phyloP scores from a whole-genome alignment of 92 coral and sea anemone genomes.

The Isaurus tuberculatus region DNA sequence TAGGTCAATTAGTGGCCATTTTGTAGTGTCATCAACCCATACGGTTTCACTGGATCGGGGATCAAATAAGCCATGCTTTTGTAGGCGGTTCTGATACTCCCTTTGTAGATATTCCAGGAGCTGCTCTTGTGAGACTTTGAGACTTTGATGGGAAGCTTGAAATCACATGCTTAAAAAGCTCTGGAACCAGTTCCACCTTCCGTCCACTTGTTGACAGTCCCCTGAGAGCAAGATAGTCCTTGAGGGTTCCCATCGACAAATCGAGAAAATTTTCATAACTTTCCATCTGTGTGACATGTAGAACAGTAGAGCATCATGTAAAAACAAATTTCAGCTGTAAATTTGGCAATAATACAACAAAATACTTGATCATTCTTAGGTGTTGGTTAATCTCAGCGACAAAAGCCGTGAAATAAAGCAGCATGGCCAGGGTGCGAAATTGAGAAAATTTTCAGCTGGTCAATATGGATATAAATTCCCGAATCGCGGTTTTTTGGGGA shows the following conservation, averaged over 20 bases:
- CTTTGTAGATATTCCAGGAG: conserved; percentile 7
- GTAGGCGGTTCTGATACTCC: conserved; percentile 27
- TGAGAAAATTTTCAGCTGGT: too few relatives aligned
- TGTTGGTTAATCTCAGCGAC: too few relatives aligned
- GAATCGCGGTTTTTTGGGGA: too few relatives aligned
- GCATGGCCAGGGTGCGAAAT: too few relatives aligned
- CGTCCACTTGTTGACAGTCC: conserved; percentile 42
- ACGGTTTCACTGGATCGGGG: not conserved
- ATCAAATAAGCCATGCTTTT: not conserved
- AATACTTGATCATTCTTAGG: too few relatives aligned
- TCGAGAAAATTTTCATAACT: conserved; percentile 46
- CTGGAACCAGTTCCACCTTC: conserved; percentile 48
- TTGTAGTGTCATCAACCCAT: not conserved
- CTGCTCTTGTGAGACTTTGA: conserved; percentile 48
- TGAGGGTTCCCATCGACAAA: conserved; percentile 46
- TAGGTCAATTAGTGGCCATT: not conserved
- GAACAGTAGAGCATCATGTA: not conserved
- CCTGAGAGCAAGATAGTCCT: conserved; percentile 48
- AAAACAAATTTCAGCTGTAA: too few relatives aligned
- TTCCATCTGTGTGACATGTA: conserved; percentile 29
- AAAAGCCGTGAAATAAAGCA: too few relatives aligned
- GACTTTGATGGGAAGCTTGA: conserved; percentile 48
- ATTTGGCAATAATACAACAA: too few relatives aligned
- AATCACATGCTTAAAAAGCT: conserved; percentile 45
- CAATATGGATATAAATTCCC: too few relatives aligned